Conservation (phyloP, 1,140 invertebrate genomes). For the Hormaphis cornu region DNA sequence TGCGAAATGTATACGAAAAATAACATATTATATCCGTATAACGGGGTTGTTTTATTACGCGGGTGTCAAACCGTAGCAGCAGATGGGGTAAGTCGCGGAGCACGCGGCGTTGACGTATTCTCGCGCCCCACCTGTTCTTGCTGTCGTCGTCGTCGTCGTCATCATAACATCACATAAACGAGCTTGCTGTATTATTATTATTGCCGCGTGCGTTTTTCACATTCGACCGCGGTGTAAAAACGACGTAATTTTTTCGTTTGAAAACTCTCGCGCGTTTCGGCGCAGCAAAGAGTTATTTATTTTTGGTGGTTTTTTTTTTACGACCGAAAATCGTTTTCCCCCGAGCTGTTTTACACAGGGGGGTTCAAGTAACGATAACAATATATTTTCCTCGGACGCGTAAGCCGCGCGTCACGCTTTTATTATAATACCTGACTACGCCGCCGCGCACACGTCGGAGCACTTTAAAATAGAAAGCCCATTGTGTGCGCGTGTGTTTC, state of each 20-base stretch:
- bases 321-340: constrained; percentile 30
- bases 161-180: too few relatives aligned
- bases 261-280: not conserved
- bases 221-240: too few relatives aligned
- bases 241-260: constrained; percentile 14
- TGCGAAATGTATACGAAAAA: too few relatives aligned
- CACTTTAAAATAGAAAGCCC: constrained; percentile 30
- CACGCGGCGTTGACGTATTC: not conserved
- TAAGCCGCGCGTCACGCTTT: constrained; percentile 31
- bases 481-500: constrained; percentile 32
- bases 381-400: constrained; percentile 20
- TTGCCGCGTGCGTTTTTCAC: too few relatives aligned
- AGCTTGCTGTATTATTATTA: too few relatives aligned
- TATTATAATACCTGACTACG: constrained; percentile 31
- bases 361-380: not conserved
- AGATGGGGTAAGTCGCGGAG: not conserved
- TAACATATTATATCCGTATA: not conserved
- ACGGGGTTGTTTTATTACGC: constrained; percentile 6
- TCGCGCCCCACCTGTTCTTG: not conserved
- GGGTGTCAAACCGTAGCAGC: not conserved
- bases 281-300: not conserved
- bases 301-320: not conserved
- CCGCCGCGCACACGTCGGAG: constrained; percentile 28
- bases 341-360: constrained; percentile 15
- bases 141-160: not conserved